Base-by-base conservation (phyloP, 2,888 invertebrate species). In the Deladenus siricidicola region DNA sequence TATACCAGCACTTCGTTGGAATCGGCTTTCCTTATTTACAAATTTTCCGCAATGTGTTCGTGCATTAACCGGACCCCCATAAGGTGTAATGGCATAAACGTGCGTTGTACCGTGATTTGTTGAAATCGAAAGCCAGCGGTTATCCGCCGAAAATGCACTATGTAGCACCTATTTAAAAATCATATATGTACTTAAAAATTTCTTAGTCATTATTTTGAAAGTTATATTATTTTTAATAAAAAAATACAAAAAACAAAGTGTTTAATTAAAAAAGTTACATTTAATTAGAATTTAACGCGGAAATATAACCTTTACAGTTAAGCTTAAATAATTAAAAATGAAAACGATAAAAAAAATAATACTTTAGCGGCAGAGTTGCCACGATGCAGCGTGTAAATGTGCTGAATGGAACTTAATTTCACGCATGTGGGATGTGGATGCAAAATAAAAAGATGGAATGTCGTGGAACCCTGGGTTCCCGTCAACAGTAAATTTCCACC, bases 301-400 rank as follows among this genome's bases (percentile, higher is more conserved):
- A n/a, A 34, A 30, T 24, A 17, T 3, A 17, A 8, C 45, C 23
- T 45, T 23, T 17, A 53, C 6, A 26, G n/a, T 30, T 8, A 8
- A 48, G 14, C 28, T 48, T 14, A 34, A 34, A 10, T 6, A 6
- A 34, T 34, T 34, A 34, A 34, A 10, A 10, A 14, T 6, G 14
- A 34, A 34, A 34, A 34, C 6, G 14, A 34, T 4, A 17, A 50
- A 19, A 2, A 34, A 58, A 19, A 6, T 6, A 26, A 49, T 39
- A 93, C 92, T 85, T 88, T 89, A 53, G 94, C 92, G 48, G 90
- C 89, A 0, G 96, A 96, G 76, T 92, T 94, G 3, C 96, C 96
- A 45, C 96, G 80, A 80, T 93, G 90, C 66, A 98, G 82, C 34
- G 90, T 87, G 79, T 98, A 98, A 44, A 98, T 83, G 81, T 98